Evolutionary conservation across 2,797 vertebrate genomes (phyloP), one percentile per base, ranked within the genome.

Genomic region (Dromococcyx pavoninus): DNA sequence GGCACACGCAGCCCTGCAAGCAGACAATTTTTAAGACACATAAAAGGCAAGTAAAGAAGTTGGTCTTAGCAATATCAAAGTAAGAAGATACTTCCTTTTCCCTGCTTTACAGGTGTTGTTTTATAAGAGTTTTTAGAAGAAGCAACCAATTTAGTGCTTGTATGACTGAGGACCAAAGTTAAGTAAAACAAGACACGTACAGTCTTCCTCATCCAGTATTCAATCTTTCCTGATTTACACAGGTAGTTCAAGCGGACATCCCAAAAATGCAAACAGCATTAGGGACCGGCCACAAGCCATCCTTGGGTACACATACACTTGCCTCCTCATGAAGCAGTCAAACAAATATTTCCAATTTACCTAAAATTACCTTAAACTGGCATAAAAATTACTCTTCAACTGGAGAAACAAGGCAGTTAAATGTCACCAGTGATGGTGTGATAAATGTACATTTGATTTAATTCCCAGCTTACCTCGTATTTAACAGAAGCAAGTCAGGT

Each of bases 261-360:
- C 1, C 39, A 60, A 85, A 70, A 57, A 3, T 2, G 1, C 5
- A 27, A 37, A 33, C 35, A 64, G 7, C 3, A 1, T 18, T 28
- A 32, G 8, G 16, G 4, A 66, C 3, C 27, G 11, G 1, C 4
- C 2, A 3, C 9, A 62, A 54, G 11, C 53, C 33, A 41, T 53
- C 28, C 14, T 41, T 30, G 30, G 27, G 17, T 12, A 54, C 7
- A 30, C 2, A 44, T 5, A 4, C 3, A 11, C 7, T 50, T 70
- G 3, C 4, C 14, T 48, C 17, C 12, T 64, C 19, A 61, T 78
- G 33, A 85, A 57, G 4, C 8, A 1, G 1, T 48, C 22, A 89
- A 53, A 89, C 19, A 7, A 64, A 43, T 4, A 10, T 25, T 48
- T 43, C 43, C 32, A 84, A 43, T 64, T 69, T 69, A 35, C 11